Conservation (phyloP, 2,888 invertebrate genomes). For the Oligia fasciuncula region DNA sequence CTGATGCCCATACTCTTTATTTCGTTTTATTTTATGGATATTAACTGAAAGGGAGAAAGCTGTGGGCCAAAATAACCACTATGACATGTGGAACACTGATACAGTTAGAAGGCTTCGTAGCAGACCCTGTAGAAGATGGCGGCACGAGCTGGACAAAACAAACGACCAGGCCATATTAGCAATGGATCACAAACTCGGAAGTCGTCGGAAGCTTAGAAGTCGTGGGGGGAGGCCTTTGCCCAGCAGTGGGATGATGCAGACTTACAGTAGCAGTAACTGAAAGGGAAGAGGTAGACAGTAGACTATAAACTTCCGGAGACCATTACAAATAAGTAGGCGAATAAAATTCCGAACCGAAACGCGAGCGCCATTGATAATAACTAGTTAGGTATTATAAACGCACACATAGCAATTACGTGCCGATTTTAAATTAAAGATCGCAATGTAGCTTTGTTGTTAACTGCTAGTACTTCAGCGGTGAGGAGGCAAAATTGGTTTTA, state of each 20-base stretch:
- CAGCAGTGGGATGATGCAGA: background rate
- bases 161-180: background rate
- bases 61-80: background rate
- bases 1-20: background rate
- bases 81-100: background rate
- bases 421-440: constrained; percentile 47
- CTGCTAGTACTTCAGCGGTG: constrained; percentile 12
- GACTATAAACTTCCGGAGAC: constrained; percentile 27
- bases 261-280: background rate
- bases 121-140: background rate
- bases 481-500: background rate
- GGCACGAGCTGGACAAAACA: background rate
- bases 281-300: background rate
- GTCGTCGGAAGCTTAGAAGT: too few relatives aligned
- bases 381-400: constrained; percentile 31
- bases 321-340: constrained; percentile 39
- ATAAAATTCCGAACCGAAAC: constrained; percentile 53
- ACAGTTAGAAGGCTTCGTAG: rapidly evolving
- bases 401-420: constrained; percentile 56
- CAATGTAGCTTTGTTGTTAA: background rate
- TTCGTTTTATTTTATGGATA: background rate
- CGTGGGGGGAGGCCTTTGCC: rapidly evolving
- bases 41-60: background rate
- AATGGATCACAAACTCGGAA: background rate
- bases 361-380: constrained; percentile 52